Percentiles rank a stretch among this genome's conserved stretches.
Evolutionary conservation across 1,140 invertebrate species (phyloP).

Genomic region (Reticulitermes speratus): DNA sequence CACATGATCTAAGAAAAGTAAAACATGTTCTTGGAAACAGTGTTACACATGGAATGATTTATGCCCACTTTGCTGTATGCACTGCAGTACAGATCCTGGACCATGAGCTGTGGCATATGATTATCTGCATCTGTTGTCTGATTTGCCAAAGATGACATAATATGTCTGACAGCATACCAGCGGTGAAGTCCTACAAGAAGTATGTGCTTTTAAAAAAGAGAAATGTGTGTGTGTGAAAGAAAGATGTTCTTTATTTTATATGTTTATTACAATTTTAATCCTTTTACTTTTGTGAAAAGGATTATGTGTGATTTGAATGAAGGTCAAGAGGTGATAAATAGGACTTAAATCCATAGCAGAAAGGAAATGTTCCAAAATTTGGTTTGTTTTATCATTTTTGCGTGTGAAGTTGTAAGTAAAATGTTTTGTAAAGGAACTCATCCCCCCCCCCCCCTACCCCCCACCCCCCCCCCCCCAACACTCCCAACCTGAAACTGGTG

Average conservation of each 20-base stretch:
- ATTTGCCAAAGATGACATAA: neutral
- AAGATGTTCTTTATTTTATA: neutral
- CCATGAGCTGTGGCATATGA: neutral
- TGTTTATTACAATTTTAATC: neutral
- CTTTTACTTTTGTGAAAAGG: conserved; percentile 2
- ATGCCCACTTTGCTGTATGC: neutral
- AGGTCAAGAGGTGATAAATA: neutral
- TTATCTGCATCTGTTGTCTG: neutral
- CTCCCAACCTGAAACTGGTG: neutral
- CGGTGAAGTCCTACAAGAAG: neutral
- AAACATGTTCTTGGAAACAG: neutral
- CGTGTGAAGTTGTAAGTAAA: neutral
- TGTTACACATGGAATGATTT: neutral
- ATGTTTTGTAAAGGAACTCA: neutral
- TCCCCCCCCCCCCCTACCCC: too few relatives aligned
- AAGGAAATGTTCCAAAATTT: neutral
- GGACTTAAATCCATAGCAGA: neutral
- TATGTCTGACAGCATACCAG: too few relatives aligned
- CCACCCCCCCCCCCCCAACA: neutral
- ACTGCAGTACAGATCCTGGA: neutral
- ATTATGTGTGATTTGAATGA: neutral
- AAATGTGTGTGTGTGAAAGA: neutral
- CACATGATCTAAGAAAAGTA: too few relatives aligned
- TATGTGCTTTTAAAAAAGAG: too few relatives aligned
- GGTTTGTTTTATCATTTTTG: neutral